Conservation (phyloP, 2,888 invertebrate genomes). For the Euspilapteryx auroguttella region DNA sequence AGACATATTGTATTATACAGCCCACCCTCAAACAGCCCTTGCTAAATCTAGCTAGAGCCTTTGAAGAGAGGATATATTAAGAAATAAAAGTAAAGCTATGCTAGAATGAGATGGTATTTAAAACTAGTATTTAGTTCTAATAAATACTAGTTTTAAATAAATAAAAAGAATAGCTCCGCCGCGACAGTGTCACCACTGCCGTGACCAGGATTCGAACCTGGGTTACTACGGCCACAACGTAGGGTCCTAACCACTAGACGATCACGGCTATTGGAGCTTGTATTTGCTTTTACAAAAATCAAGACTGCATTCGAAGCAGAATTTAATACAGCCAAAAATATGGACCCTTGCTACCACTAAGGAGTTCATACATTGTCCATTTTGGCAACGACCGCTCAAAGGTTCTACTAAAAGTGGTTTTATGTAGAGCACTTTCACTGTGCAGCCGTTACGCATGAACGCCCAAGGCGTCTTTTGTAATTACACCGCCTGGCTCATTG, state of each 20-base stretch:
- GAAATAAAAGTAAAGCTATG: no score
- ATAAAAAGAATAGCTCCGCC: slow-evolving; percentile 13
- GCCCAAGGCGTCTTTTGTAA: neutral
- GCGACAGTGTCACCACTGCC: slow-evolving; percentile 31
- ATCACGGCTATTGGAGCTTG: slow-evolving; percentile 32
- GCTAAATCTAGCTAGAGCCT: no score
- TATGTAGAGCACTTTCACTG: slow-evolving; percentile 1
- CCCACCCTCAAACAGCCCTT: no score
- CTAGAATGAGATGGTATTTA: no score
- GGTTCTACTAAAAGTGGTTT: slow-evolving; percentile 7
- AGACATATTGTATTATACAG: no score
- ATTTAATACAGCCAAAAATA: neutral
- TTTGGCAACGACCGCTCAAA: slow-evolving; percentile 4
- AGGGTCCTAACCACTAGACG: slow-evolving; percentile 77
- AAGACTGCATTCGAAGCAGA: no score
- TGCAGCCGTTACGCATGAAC: neutral
- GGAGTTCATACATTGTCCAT: no score
- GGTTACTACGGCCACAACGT: slow-evolving; percentile 77
- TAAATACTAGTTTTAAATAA: no score
- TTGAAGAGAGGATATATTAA: no score
- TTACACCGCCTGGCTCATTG: no score
- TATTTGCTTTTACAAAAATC: neutral
- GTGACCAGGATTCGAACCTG: slow-evolving; percentile 65
- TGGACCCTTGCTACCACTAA: no score
- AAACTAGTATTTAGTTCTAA: no score